Base-by-base conservation (phyloP, 2,797 vertebrate genomes). In the Darevskia nairensis region DNA sequence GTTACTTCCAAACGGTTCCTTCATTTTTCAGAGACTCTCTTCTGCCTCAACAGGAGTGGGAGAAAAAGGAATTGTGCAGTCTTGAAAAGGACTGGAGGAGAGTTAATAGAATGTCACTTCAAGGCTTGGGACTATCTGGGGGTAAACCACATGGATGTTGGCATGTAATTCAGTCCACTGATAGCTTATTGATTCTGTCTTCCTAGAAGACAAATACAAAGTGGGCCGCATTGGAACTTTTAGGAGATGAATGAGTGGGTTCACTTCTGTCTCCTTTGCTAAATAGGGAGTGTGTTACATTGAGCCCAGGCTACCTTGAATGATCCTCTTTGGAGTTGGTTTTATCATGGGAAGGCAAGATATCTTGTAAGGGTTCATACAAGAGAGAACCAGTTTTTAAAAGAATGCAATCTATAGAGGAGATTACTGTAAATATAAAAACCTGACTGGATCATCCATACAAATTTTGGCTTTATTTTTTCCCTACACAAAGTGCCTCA, bases 171-270 rank as follows among this genome's bases (percentile, higher is more conserved):
- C 68, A 69, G 66, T 71, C 41, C 81, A 69, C 41, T 71, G 81
- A 83, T n/a, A 71, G 27, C 7, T 71, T 83, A 83, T 83, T 83
- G 66, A 69, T 83, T 71, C 39, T 83, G 27, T 83, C 66, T 71
- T 23, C 8, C 25, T n/a, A 50, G 66, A 71, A 71, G 64, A 83
- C 27, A 83, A 69, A 83, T 46, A 69, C 8, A 19, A n/a, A 29
- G 41, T 44, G 29, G 64, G 66, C 81, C n/a, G 3, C 35, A 25
- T 3, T 69, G 81, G 61, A 69, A 71, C 41, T n/a, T 82, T 71
- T 46, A 83, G n/a, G 32, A 32, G 55, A 61, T 4, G 55, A 59
- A 32, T 59, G 79, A 2, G 17, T 35, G 32, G 79, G 15, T 80
- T 61, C 19, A 35, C 55, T 35, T 80, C 13, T 13, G 23, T 35